phyloP scores from a whole-genome alignment of 1,140 invertebrate genomes.

The Pseudoatta argentina region DNA sequence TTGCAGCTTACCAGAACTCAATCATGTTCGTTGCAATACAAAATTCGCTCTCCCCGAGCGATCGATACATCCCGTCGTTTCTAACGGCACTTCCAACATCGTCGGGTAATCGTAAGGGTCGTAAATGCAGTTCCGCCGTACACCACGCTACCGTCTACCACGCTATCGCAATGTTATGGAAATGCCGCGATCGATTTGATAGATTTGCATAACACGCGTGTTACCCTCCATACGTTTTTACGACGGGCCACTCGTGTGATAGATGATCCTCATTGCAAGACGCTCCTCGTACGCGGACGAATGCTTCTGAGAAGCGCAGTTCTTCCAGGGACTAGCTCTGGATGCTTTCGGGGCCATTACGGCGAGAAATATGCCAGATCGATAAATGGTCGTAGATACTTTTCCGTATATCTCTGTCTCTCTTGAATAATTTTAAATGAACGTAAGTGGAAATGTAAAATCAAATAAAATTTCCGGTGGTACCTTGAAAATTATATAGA shows the following conservation, averaged over 20 bases:
- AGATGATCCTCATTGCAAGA: slow-evolving; percentile 31
- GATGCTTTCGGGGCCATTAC: slow-evolving; percentile 48
- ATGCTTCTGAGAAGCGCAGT: slow-evolving; percentile 36
- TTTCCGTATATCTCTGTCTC: slow-evolving; percentile 30
- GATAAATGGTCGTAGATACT: slow-evolving; percentile 52
- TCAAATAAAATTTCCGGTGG: slow-evolving; percentile 41
- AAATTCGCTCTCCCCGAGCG: slow-evolving; percentile 35
- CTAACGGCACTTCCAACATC: slow-evolving; percentile 36
- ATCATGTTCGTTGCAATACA: slow-evolving; percentile 44
- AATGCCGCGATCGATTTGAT: slow-evolving; percentile 55
- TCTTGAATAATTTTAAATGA: neutral
- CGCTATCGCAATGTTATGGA: slow-evolving; percentile 59
- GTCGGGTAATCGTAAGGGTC: slow-evolving; percentile 53
- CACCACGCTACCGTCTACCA: slow-evolving; percentile 44
- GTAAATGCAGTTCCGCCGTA: slow-evolving; percentile 60
- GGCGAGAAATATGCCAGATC: slow-evolving; percentile 50
- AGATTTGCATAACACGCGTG: slow-evolving; percentile 63
- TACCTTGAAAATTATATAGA: slow-evolving; percentile 13
- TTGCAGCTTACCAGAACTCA: neutral
- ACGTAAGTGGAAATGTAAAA: slow-evolving; percentile 24
- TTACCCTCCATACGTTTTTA: slow-evolving; percentile 47
- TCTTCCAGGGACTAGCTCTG: neutral
- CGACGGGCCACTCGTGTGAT: slow-evolving; percentile 21
- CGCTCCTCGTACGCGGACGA: neutral
- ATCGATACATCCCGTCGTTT: slow-evolving; percentile 56